phyloP scores from a whole-genome alignment of 2,888 invertebrate genomes.

The Cyaniris semiargus region DNA sequence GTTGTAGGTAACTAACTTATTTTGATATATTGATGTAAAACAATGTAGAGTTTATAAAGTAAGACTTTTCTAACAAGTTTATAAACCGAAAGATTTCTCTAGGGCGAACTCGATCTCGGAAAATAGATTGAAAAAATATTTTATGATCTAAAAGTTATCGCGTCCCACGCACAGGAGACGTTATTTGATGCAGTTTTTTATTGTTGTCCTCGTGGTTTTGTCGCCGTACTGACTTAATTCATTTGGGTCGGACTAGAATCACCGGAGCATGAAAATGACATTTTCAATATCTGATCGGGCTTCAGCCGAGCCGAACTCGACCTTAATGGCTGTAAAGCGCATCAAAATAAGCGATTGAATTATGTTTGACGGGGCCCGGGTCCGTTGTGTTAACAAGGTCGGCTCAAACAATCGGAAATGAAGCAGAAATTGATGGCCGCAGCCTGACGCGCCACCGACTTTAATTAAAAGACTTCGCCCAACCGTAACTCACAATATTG shows the following conservation, averaged over 20 bases:
- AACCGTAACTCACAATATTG: conserved; percentile 70
- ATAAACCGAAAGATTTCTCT: conserved; percentile 31
- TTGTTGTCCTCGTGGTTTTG: neutral
- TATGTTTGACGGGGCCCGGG: conserved; percentile 33
- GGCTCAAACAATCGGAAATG: conserved; percentile 69
- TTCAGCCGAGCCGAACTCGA: neutral
- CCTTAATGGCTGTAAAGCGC: neutral
- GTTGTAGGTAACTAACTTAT: conserved; percentile 56
- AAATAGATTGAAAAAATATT: conserved; percentile 28
- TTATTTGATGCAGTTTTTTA: neutral
- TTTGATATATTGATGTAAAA: conserved; percentile 50
- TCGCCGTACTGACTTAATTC: neutral
- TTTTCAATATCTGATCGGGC: neutral
- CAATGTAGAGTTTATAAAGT: conserved; percentile 52
- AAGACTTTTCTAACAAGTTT: conserved; percentile 29
- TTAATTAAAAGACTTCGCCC: conserved; percentile 77
- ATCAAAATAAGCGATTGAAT: conserved; percentile 29
- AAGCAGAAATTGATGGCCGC: conserved; percentile 67
- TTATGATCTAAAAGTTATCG: conserved; percentile 11
- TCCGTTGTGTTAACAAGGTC: conserved; percentile 55
- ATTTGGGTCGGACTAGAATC: neutral
- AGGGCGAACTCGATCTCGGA: conserved; percentile 1
- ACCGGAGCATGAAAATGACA: neutral
- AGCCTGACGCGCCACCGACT: conserved; percentile 48
- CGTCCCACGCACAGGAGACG: neutral